Conservation (phyloP, 2,797 vertebrate genomes). For the Crocodylus rhombifer region DNA sequence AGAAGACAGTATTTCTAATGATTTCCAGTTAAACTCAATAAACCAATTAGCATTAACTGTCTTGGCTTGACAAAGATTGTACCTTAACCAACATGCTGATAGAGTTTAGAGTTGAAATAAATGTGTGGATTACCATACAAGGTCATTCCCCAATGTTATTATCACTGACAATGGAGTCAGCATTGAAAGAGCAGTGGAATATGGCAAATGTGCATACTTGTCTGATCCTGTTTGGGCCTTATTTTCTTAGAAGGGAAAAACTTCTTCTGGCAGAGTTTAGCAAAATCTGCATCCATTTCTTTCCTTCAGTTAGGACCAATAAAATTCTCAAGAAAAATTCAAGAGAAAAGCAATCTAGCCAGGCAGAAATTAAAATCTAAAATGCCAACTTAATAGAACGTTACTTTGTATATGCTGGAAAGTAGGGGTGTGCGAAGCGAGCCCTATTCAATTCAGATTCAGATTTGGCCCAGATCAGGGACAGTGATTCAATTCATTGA, state of each 20-base stretch:
- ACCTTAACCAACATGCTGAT: conserved; percentile 49
- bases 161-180: conserved; percentile 21
- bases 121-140: conserved; percentile 47
- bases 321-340: conserved; percentile 35
- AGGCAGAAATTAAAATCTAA: conserved; percentile 61
- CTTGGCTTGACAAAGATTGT: conserved; percentile 52
- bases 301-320: background rate
- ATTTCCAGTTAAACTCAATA: conserved; percentile 64
- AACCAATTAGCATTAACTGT: conserved; percentile 68
- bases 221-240: background rate
- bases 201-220: conserved; percentile 29
- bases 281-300: background rate
- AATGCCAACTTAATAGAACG: conserved; percentile 58
- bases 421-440: too few relatives aligned
- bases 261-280: conserved; percentile 33
- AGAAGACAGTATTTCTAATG: conserved; percentile 43
- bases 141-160: conserved; percentile 54
- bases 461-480: too few relatives aligned
- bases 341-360: conserved; percentile 46
- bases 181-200: conserved; percentile 35
- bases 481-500: too few relatives aligned
- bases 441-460: too few relatives aligned
- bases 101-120: conserved; percentile 47
- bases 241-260: conserved; percentile 27
- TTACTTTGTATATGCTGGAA: conserved; percentile 29